Evolutionary conservation across 2,113 vertebrate species (phyloP).

Genomic region (Tragulus kanchil): DNA sequence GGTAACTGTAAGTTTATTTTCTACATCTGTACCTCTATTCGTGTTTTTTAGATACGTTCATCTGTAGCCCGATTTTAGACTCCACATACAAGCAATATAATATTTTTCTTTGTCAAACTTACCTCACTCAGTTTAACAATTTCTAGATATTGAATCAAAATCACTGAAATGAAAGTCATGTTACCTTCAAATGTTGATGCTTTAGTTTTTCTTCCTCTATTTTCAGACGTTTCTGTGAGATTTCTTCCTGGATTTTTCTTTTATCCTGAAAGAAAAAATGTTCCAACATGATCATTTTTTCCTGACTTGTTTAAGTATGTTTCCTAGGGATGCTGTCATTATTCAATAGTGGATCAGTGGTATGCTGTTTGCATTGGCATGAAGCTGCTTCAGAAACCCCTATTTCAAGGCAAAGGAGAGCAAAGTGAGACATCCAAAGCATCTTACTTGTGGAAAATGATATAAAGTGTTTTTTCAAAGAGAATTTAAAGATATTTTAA

Average conservation of each 20-base stretch:
- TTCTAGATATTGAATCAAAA: neutral
- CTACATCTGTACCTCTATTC: neutral
- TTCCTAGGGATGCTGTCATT: neutral
- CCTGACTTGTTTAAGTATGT: slow-evolving; percentile 21
- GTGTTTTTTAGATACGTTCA: neutral
- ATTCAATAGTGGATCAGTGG: neutral
- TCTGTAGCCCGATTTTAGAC: neutral
- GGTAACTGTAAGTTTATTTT: neutral
- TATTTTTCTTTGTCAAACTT: neutral
- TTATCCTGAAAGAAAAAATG: slow-evolving; percentile 91
- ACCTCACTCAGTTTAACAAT: neutral
- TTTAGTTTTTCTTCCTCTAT: slow-evolving; percentile 97
- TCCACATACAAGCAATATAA: neutral
- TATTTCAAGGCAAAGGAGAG: slow-evolving; percentile 31
- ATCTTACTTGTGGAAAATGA: neutral
- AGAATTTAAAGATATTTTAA: neutral
- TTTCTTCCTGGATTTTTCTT: slow-evolving; percentile 97
- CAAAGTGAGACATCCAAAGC: neutral
- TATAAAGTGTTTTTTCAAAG: neutral
- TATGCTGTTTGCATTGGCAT: neutral
- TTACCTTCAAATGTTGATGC: too few relatives aligned
- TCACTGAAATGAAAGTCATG: too few relatives aligned
- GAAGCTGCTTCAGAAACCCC: slow-evolving; percentile 1
- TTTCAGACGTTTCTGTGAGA: slow-evolving; percentile 93
- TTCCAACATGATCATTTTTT: slow-evolving; percentile 37